Conservation (phyloP, 1,140 invertebrate genomes). For the Penaeus vannamei region DNA sequence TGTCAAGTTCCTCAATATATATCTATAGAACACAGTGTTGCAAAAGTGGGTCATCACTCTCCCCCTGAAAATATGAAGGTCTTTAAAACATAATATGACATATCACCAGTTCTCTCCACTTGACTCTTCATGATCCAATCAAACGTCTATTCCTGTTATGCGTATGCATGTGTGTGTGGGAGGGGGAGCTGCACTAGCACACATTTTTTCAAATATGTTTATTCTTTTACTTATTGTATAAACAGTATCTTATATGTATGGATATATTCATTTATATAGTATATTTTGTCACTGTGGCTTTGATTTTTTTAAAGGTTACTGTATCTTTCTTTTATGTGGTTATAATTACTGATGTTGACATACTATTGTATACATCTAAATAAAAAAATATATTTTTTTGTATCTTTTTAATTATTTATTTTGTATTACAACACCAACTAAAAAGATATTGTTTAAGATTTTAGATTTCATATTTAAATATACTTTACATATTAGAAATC, state of each 20-base stretch:
- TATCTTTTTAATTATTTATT: neutral
- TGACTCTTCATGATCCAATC: no score
- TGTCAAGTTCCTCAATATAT: no score
- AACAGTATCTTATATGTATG: neutral
- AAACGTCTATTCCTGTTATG: no score
- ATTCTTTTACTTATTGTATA: neutral
- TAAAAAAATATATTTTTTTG: no score
- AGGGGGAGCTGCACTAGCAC: neutral
- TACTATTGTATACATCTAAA: neutral
- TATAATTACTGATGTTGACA: neutral
- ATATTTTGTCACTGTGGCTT: neutral
- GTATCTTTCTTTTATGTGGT: neutral
- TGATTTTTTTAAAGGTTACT: slow-evolving; percentile 21
- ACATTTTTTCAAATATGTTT: neutral
- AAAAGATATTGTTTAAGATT: neutral
- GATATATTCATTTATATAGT: neutral
- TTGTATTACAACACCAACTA: slow-evolving; percentile 19
- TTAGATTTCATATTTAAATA: neutral
- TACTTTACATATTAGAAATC: slow-evolving; percentile 76
- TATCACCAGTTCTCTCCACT: no score
- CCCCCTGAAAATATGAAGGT: no score
- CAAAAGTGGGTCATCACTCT: no score
- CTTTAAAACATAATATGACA: no score
- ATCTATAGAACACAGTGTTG: no score
- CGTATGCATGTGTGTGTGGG: no score